Conservation (phyloP, 2,888 invertebrate genomes). For the Hybos culiciformis region DNA sequence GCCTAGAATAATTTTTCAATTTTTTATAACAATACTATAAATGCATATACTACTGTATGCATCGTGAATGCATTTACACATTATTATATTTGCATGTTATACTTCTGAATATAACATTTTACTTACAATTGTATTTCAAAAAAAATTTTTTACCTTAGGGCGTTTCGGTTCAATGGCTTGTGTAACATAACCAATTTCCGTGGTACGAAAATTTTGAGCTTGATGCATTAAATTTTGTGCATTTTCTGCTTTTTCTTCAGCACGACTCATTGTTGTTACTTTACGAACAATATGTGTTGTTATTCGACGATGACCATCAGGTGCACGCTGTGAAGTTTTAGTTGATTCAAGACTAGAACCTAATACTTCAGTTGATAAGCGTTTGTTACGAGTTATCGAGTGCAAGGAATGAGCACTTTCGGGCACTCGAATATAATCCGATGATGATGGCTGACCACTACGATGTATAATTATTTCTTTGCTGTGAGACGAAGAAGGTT, state of each 20-base stretch:
- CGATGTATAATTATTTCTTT: conserved; percentile 9
- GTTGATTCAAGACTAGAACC: conserved; percentile 74
- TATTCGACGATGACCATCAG: conserved; percentile 66
- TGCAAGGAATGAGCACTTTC: conserved; percentile 41
- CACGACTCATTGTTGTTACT: conserved; percentile 75
- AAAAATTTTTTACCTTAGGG: conserved; percentile 52
- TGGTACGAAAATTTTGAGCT: conserved; percentile 42
- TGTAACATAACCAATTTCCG: conserved; percentile 39
- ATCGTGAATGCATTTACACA: too few species aligned
- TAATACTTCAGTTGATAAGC: conserved; percentile 69
- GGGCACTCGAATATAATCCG: conserved; percentile 2
- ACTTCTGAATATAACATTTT: too few species aligned
- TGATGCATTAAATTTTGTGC: conserved; percentile 47
- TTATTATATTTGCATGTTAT: too few species aligned
- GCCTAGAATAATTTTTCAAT: too few species aligned
- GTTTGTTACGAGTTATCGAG: conserved; percentile 68
- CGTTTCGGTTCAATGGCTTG: conserved; percentile 51
- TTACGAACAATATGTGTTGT: conserved; percentile 77
- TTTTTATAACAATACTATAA: too few species aligned
- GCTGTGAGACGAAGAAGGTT: conserved; percentile 16
- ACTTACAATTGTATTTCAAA: not conserved
- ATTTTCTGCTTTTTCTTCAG: conserved; percentile 56
- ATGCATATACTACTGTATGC: too few species aligned
- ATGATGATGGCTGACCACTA: not conserved
- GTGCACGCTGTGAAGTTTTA: conserved; percentile 65